These are phyloP conservation scores for Acanthochromis polyacanthus DNA, from an alignment of 2,113 vertebrate species.

Conservation along the genomic window DNA sequence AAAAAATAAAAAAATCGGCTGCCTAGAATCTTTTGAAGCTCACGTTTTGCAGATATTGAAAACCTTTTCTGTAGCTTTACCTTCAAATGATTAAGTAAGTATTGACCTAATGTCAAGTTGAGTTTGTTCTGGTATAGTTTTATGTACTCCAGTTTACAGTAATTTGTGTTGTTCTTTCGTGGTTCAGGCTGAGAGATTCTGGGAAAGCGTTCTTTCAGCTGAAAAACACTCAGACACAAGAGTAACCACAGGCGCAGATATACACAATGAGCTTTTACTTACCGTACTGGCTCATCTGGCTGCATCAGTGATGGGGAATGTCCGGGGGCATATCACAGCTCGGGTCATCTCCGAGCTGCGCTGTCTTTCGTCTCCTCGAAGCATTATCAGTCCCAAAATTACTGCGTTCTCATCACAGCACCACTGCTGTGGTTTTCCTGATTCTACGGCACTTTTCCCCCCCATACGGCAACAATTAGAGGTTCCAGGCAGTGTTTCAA, in stretches of 20 bases:
- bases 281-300: constrained; percentile 28
- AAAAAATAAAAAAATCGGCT: too few species aligned
- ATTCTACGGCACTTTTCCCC: constrained; percentile 51
- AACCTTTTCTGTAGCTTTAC: not conserved
- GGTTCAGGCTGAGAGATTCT: constrained; percentile 44
- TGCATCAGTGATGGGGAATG: constrained; percentile 66
- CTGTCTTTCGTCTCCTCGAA: constrained; percentile 43
- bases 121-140: constrained; percentile 34
- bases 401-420: constrained; percentile 62
- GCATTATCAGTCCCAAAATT: constrained; percentile 39
- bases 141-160: constrained; percentile 40
- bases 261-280: constrained; percentile 30
- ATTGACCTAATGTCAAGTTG: constrained; percentile 22
- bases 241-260: constrained; percentile 36
- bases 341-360: constrained; percentile 28
- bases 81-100: constrained; percentile 6
- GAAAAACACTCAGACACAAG: constrained; percentile 47
- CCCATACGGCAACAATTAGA: constrained; percentile 76
- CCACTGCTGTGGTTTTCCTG: constrained; percentile 46
- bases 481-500: constrained; percentile 70
- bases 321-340: constrained; percentile 40
- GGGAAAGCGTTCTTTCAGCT: constrained; percentile 53
- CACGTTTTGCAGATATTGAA: not conserved
- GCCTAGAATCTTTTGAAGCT: not conserved
- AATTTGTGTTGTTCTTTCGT: constrained; percentile 57